These are phyloP conservation scores for Phalacrocorax aristotelis DNA, from an alignment of 2,113 vertebrate species.

Conservation along the genomic window DNA sequence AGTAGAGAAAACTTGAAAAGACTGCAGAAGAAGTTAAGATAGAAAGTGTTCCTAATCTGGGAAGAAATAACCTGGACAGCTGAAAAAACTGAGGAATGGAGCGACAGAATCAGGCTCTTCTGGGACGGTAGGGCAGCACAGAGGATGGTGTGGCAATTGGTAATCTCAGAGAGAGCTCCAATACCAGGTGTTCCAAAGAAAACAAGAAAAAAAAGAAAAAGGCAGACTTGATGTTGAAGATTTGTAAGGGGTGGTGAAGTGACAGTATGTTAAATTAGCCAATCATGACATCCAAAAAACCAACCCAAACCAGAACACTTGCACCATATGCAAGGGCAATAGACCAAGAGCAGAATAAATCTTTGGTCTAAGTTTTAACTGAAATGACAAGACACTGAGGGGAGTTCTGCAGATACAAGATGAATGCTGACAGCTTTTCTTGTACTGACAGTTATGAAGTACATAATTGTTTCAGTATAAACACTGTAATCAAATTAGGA, in stretches of 20 bases:
- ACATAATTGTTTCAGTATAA: not conserved
- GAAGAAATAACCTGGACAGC: not conserved
- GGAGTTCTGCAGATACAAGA: not conserved
- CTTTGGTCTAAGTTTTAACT: not conserved
- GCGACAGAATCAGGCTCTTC: not conserved
- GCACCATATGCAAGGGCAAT: not conserved
- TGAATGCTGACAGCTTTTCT: not conserved
- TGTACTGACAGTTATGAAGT: not conserved
- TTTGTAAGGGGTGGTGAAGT: not conserved
- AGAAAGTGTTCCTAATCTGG: not conserved
- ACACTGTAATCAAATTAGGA: not conserved
- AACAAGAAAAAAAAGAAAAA: not conserved
- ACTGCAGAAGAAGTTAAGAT: not conserved
- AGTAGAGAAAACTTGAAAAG: not conserved
- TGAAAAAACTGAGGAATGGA: not conserved
- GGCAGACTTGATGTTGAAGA: not conserved
- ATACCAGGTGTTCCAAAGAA: not conserved
- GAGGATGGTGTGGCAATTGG: not conserved
- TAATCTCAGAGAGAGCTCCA: not conserved
- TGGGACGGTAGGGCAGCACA: not conserved
- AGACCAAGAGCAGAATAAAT: not conserved
- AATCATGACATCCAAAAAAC: not conserved
- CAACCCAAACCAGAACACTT: not conserved
- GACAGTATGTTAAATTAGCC: not conserved
- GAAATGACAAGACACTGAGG: not conserved